These are phyloP conservation scores for Erythrolamprus reginae DNA, from an alignment of 2,113 vertebrate species.

Conservation along the genomic window DNA sequence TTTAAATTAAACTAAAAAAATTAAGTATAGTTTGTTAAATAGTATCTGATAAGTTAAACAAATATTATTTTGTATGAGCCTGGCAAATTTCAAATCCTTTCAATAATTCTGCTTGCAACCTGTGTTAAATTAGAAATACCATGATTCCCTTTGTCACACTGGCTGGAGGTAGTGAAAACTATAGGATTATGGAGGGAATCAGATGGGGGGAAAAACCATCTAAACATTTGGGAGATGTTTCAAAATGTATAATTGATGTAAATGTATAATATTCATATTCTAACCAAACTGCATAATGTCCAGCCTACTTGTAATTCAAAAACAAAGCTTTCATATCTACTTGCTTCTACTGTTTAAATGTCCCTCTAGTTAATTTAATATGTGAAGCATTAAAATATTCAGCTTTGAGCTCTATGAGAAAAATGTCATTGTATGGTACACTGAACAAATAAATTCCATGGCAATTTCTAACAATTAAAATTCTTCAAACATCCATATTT, in stretches of 20 bases:
- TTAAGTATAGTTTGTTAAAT: not conserved
- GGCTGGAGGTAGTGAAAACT: not conserved
- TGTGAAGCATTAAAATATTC: conserved; percentile 31
- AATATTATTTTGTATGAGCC: not conserved
- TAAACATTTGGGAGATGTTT: not conserved
- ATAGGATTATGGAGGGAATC: not conserved
- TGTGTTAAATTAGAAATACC: not conserved
- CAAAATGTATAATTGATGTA: not conserved
- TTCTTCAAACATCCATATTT: not conserved
- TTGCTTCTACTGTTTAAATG: conserved; percentile 10
- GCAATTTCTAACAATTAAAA: not conserved
- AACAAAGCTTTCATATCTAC: conserved; percentile 1
- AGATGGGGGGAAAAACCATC: not conserved
- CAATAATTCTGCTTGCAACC: not conserved
- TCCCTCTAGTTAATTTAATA: conserved; percentile 14
- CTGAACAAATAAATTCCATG: not conserved
- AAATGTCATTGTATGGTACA: not conserved
- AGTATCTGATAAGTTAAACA: not conserved
- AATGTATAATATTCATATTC: conserved; percentile 2
- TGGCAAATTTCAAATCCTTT: not conserved
- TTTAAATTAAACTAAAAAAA: not conserved
- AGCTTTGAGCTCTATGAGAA: not conserved
- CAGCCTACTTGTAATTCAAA: not conserved
- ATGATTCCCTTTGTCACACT: not conserved
- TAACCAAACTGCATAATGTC: not conserved